phyloP scores from a whole-genome alignment of 2,797 vertebrate genomes.

The Discoglossus pictus region DNA sequence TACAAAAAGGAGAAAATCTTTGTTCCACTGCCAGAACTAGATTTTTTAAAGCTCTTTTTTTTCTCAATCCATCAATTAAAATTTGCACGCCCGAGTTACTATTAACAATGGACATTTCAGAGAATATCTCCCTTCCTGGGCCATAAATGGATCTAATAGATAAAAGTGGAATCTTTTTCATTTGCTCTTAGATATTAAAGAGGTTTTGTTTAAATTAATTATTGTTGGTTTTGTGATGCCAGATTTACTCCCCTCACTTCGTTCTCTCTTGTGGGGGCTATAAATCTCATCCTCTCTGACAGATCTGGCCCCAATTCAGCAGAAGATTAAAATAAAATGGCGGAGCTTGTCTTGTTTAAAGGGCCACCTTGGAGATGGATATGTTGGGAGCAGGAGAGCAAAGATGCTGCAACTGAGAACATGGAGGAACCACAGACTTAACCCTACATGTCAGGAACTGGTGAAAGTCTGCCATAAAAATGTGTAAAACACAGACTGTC shows the following conservation, averaged over 20 bases:
- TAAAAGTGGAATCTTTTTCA: conserved; percentile 35
- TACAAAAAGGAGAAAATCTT: conserved; percentile 14
- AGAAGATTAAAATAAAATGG: neutral
- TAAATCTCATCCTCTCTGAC: conserved; percentile 4
- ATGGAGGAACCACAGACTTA: neutral
- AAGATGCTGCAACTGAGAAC: no score
- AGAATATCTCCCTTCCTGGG: conserved; percentile 20
- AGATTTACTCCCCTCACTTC: conserved; percentile 12
- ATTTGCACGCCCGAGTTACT: conserved; percentile 43
- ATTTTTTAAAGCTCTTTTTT: conserved; percentile 27
- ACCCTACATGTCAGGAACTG: neutral
- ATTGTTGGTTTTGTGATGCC: conserved; percentile 10
- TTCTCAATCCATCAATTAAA: conserved; percentile 34
- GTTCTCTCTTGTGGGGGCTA: neutral
- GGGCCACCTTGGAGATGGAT: conserved; percentile 5
- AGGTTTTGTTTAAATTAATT: conserved; percentile 22
- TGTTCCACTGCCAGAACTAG: conserved; percentile 36
- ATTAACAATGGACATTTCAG: conserved; percentile 44
- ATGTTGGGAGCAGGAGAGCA: neutral
- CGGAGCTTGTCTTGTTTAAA: neutral
- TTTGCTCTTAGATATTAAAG: conserved; percentile 33
- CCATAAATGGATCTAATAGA: conserved; percentile 29
- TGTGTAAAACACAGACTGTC: neutral
- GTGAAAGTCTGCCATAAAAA: neutral
- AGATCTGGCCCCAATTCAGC: conserved; percentile 1